Conservation (phyloP, 2,797 vertebrate species). For the Acanthurus lineatus region DNA sequence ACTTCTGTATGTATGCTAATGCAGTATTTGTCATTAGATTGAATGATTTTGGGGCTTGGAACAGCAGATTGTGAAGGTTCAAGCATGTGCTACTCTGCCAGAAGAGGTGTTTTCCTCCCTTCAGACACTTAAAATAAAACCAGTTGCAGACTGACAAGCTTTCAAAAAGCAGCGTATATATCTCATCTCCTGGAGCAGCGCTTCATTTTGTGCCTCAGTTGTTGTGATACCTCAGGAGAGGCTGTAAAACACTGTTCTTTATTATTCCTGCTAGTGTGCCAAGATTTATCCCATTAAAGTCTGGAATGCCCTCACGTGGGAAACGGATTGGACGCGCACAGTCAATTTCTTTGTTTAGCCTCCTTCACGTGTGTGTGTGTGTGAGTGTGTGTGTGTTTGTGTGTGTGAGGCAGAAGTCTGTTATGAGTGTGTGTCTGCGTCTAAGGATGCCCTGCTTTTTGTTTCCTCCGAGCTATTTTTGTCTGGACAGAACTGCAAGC, state of each 20-base stretch:
- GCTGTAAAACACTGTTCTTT: slow-evolving; percentile 59
- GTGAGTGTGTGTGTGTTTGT: slow-evolving; percentile 24
- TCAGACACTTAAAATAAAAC: slow-evolving; percentile 14
- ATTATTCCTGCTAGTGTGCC: slow-evolving; percentile 64
- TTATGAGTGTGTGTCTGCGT: slow-evolving; percentile 48
- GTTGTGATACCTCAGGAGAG: slow-evolving; percentile 67
- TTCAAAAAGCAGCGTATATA: not conserved
- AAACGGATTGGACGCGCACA: slow-evolving; percentile 67
- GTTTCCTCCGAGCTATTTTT: slow-evolving; percentile 76
- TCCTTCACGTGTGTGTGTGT: slow-evolving; percentile 33
- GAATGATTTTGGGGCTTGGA: not conserved
- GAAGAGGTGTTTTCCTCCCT: slow-evolving; percentile 18
- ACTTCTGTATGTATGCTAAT: slow-evolving; percentile 9
- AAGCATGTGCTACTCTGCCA: not conserved
- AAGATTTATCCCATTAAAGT: slow-evolving; percentile 77
- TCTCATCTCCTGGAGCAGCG: slow-evolving; percentile 25
- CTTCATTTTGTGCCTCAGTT: slow-evolving; percentile 20
- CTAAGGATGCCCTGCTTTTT: slow-evolving; percentile 71
- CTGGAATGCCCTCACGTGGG: slow-evolving; percentile 78
- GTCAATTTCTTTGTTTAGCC: slow-evolving; percentile 74
- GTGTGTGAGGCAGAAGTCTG: slow-evolving; percentile 34
- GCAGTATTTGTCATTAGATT: slow-evolving; percentile 3
- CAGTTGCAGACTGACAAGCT: slow-evolving; percentile 27
- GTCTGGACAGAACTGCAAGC: slow-evolving; percentile 59
- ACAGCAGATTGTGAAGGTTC: not conserved